Conservation (phyloP, 1,140 invertebrate genomes). For the Pygmarrhopalites habei region DNA sequence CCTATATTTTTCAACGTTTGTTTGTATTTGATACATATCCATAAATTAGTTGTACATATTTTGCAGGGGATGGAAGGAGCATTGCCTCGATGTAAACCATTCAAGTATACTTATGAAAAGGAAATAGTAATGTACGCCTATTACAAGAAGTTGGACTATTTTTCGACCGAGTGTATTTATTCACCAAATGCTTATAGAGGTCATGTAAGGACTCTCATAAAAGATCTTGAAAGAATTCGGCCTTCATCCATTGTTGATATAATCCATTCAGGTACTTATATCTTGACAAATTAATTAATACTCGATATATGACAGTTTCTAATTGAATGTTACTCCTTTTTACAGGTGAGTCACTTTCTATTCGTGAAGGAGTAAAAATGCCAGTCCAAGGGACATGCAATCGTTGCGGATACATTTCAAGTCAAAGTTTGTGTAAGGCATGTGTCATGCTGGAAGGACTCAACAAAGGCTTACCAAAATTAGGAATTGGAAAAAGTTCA, state of each 20-base stretch:
- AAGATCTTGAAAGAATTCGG: constrained; percentile 91
- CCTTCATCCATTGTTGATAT: constrained; percentile 95
- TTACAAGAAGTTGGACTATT: constrained; percentile 95
- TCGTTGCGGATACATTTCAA: constrained; percentile 90
- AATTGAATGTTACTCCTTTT: constrained; percentile 38
- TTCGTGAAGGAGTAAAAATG: constrained; percentile 73
- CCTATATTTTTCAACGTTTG: constrained; percentile 1
- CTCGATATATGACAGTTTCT: background rate
- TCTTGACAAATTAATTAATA: constrained; percentile 3
- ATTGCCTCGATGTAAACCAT: constrained; percentile 89
- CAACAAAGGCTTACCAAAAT: constrained; percentile 80
- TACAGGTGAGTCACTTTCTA: constrained; percentile 73
- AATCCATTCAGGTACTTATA: constrained; percentile 75
- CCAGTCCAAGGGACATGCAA: constrained; percentile 72
- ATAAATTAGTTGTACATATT: constrained; percentile 21
- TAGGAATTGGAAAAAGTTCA: constrained; percentile 77
- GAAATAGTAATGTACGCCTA: constrained; percentile 99
- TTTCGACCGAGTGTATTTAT: constrained; percentile 98
- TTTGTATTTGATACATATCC: constrained; percentile 1
- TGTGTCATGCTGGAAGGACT: constrained; percentile 92
- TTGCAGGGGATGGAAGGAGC: constrained; percentile 71
- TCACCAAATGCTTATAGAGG: constrained; percentile 97
- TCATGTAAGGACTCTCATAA: constrained; percentile 82
- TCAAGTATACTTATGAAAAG: constrained; percentile 99
- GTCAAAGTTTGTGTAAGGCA: constrained; percentile 92